Base-by-base conservation (phyloP, 2,113 vertebrate species). In the Rhizomys pruinosus region DNA sequence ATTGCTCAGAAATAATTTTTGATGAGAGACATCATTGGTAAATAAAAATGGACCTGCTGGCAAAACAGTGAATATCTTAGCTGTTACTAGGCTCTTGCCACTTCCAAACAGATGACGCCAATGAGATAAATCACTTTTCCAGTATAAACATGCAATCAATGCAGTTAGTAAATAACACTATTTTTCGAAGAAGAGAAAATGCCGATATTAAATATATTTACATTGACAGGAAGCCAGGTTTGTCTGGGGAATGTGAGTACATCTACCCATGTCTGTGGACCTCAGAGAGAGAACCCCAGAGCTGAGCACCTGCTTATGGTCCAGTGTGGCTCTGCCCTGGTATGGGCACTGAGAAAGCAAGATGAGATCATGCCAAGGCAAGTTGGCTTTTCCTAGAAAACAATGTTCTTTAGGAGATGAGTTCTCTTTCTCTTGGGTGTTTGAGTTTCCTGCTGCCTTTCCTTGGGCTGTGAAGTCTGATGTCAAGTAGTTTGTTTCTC, bases 51-150 rank as follows among this genome's bases (percentile, higher is more conserved):
- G 6, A 57, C 80, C 20, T 90, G 44, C 73, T 86, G 76, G 47
- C 63, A 96, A 94, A 94, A 39, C 3, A 92, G 23, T 59, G 88
- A 91, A 95, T 78, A 89, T 29, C 87, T 73, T 84, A 80, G 64
- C 55, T 92, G 91, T 57, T 29, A 71, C 63, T 88, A 79, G 94
- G 15, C 8, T 44, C 52, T 20, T 5, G 3, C 34, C 80, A 29
- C 87, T 57, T 94, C 82, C 80, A 59, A 44, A 89, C 77, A 94
- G 94, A 90, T 39, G 63, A 57, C 27, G 80, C 64, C 81, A 69
- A 77, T 86, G 96, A 97, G 93, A 95, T 93, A 93, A 97, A 97
- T 96, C 95, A 93, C 95, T 94, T 95, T 86, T 91, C 71, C 84
- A 42, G 52, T 76, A 47, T 57, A 93, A 96, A 82, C 74, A 55